Evolutionary conservation across 2,888 invertebrate genomes (phyloP), one percentile per base, ranked within the genome.

Genomic region (Coecobrya sp.): DNA sequence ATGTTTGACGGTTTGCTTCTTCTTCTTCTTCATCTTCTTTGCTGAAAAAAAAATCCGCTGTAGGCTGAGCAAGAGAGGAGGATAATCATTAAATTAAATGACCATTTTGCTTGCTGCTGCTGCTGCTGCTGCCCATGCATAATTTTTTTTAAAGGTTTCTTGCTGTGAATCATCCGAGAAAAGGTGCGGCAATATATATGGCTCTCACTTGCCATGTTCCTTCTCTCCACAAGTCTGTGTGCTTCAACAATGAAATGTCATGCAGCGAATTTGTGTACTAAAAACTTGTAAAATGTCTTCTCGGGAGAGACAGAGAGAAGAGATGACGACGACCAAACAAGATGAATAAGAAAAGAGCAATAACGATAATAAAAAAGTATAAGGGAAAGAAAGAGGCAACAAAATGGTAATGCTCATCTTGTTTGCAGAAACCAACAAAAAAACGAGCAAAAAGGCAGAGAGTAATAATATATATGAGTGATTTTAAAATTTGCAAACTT

Each of bases 51-150:
- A 76, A 76, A 76, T 76, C 25, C 11, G 90, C 86, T 86, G 90
- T 86, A 73, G 85, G 90, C 91, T 62, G 86, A 81, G 86, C 52
- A 76, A 90, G 86, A 76, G 49, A 76, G 85, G 86, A 76, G 49
- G 88, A 92, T 92, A 88, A 92, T 92, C 92, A 88, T 88, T 92
- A 92, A 92, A 92, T 92, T 92, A 92, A 92, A 92, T 76, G 92
- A 88, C 88, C 88, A 82, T 92, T 88, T n/a, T 88, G 68, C 91
- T n/a, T n/a, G n/a, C n/a, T 90, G 55, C 73, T 55, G n/a, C n/a
- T 79, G 82, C 82, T 45, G 88, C 52, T 73, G 65, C 86, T 76
- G 84, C 92, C 88, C 87, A 85, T 92, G 76, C 88, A 92, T 87
- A 87, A 84, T 81, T 85, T 92, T 73, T 81, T 85, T 92, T 73